Evolutionary conservation across 2,888 invertebrate species (phyloP), one percentile per base, ranked within the genome.

Genomic region (Hirtodrosophila duncani): DNA sequence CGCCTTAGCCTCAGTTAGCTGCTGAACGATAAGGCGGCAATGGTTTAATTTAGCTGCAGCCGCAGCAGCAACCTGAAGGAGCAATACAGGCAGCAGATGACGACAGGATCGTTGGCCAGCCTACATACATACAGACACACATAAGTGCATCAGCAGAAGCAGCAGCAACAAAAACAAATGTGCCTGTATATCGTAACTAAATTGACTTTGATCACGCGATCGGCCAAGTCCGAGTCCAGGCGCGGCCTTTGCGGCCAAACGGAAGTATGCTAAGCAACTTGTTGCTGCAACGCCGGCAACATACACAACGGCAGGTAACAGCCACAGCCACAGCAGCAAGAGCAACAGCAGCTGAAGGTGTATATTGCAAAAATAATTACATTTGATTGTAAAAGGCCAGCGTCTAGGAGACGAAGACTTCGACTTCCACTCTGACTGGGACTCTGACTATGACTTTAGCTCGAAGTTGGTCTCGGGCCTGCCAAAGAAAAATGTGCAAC

Each of bases 121-220:
- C 69, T 69, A 80, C 72, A 81, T 80, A 45, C 58, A 17, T 50
- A 48, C 68, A 59, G n/a, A 38, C 55, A 24, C 39, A 43, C 53
- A 44, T 46, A 34, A 36, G 50, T 39, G 49, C 37, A 41, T 30
- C 46, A 39, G 23, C 58, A 36, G 37, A 45, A 21, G 14, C 38
- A 48, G 27, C 45, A 26, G 23, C 48, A 42, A 10, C 48, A 42
- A 75, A 72, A 80, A 82, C 72, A 81, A 80, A 80, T 80, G 82
- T 75, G 82, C 56, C 74, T 82, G 75, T 75, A 82, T 77, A 81
- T 80, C 67, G 72, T 62, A 74, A 69, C 83, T 85, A 86, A 84
- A 84, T 84, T 84, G 84, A 85, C 84, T 82, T 85, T 86, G 85
- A 86, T 86, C 84, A 84, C 86, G 84, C 84, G 85, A 84, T 86